phyloP scores from a whole-genome alignment of 2,888 invertebrate species.

The Ernsta delagoae region DNA sequence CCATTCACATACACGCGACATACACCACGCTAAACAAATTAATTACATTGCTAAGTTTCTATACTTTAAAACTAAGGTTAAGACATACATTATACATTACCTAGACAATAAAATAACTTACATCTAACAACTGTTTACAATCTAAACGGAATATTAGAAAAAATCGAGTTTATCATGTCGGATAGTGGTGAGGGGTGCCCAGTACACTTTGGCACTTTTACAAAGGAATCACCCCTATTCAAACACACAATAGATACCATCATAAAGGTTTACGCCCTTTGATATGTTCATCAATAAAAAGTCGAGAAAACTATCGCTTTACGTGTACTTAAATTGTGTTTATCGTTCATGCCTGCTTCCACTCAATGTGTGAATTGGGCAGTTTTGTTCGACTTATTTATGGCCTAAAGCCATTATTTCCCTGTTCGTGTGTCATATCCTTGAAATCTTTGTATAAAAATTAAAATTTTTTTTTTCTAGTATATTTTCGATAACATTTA shows the following conservation, averaged over 20 bases:
- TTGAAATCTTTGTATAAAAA: neutral
- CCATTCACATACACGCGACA: conserved; percentile 78
- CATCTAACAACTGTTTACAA: conserved; percentile 73
- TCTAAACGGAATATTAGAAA: conserved; percentile 72
- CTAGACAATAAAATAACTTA: conserved; percentile 80
- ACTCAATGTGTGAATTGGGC: neutral
- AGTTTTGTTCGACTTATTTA: neutral
- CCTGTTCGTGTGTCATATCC: neutral
- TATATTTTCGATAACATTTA: neutral
- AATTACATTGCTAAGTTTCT: conserved; percentile 67
- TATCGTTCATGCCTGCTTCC: neutral
- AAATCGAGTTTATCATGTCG: conserved; percentile 42
- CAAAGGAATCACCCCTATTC: conserved; percentile 10
- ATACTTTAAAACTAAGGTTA: conserved; percentile 70
- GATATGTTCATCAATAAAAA: conserved; percentile 58
- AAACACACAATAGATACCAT: conserved; percentile 25
- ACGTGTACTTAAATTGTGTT: no score
- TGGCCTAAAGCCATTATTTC: neutral
- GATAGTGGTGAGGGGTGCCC: conserved; percentile 54
- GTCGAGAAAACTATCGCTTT: conserved; percentile 4
- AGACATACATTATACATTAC: conserved; percentile 80
- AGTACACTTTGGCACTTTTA: conserved; percentile 66
- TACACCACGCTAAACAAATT: conserved; percentile 65
- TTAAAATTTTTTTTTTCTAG: neutral
- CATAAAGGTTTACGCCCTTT: conserved; percentile 42